Evolutionary conservation across 2,888 invertebrate species (phyloP), one percentile per base, ranked within the genome.

Genomic region (Philaethria dido): DNA sequence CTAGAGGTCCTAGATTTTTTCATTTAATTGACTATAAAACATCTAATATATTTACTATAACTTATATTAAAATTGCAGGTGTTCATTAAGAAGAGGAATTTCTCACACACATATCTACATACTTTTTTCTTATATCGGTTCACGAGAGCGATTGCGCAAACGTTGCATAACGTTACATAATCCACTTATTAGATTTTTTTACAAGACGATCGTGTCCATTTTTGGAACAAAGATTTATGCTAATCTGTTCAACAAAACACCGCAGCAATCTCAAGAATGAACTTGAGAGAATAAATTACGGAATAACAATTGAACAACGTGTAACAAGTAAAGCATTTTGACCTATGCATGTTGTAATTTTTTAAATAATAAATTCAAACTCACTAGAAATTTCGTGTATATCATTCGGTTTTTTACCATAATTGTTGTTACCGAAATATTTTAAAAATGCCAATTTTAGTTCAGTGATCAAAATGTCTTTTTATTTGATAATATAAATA

Each of bases 141-240:
- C 16, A 8, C 50, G 18, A 65, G 59, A 57, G 50, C 47, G 57
- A 47, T 48, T 57, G 18, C 64, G 20, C 16, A 29, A 50, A 3
- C 50, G 22, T 52, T 65, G 44, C 52, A 39, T 44, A 60, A 65
- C 29, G 29, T 60, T 68, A 60, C 48, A 55, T 68, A 64, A 64
- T 25, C 4, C 45, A 3, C 45, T 47, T 25, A 47, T 60, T 64
- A 0, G 29, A 44, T 16, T 20, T 18, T 29, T 42, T 25, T 44
- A 20, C 20, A 20, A 9, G n/a, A 42, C 14, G 4, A 16, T 33
- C 54, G 13, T 54, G 18, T 4, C 13, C 18, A 11, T 36, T 13
- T 11, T 2, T 11, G 18, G 14, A 3, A 11, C 11, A 54, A 54
- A 33, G 36, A n/a, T 6, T 33, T 29, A 18, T 54, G 20, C 13